Conservation (phyloP, 2,888 invertebrate species). For the Orchesellides sinensis region DNA sequence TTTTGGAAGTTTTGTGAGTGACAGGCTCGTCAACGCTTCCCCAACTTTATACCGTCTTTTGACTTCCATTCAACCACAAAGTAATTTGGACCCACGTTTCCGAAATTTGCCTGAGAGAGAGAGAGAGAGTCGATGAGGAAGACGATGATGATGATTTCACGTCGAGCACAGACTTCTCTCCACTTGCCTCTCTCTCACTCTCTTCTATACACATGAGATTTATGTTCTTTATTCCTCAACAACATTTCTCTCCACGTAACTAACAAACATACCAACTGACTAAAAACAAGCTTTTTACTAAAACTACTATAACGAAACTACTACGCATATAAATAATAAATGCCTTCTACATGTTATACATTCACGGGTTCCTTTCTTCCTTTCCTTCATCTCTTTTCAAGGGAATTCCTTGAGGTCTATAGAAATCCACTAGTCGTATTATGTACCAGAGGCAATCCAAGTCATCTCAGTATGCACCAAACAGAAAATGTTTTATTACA, state of each 20-base stretch:
- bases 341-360: background rate
- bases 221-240: slow-evolving; percentile 58
- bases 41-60: slow-evolving; percentile 71
- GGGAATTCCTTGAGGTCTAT: slow-evolving; percentile 1
- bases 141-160: slow-evolving; percentile 70
- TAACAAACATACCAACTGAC: slow-evolving; percentile 26
- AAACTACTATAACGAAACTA: background rate
- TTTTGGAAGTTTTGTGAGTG: slow-evolving; percentile 75
- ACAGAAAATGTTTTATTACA: too few relatives aligned
- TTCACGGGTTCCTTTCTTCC: background rate
- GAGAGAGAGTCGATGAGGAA: slow-evolving; percentile 25
- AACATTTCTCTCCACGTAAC: slow-evolving; percentile 21
- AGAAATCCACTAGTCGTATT: too few relatives aligned
- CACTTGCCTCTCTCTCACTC: slow-evolving; percentile 41
- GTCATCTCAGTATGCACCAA: too few relatives aligned
- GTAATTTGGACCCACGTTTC: slow-evolving; percentile 74
- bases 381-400: background rate
- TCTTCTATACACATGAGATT: slow-evolving; percentile 60
- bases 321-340: too few relatives aligned
- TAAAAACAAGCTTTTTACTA: slow-evolving; percentile 21
- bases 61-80: slow-evolving; percentile 75
- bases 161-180: slow-evolving; percentile 73
- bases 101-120: slow-evolving; percentile 63
- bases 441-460: too few relatives aligned
- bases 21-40: slow-evolving; percentile 71